Evolutionary conservation across 2,888 invertebrate genomes (phyloP), one percentile per base, ranked within the genome.

Genomic region (Meiosimyza platycephala): DNA sequence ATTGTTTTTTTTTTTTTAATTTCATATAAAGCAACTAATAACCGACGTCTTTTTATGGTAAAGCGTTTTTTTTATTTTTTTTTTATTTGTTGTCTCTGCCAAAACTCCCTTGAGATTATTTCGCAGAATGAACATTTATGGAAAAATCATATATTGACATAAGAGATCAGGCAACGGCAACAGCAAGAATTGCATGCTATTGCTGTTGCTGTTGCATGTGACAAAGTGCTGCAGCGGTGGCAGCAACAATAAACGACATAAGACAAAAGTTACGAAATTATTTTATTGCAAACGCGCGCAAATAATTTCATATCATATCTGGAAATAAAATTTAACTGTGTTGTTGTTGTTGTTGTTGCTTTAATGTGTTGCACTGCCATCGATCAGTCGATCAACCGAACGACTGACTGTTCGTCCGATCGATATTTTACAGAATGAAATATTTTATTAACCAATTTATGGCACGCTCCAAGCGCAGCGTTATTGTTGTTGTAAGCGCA

Each of bases 381-480:
- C 55, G 57, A 60, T 28, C 40, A 40, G 40, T 40, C 40, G 40
- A 28, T 40, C 40, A 9, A 40, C 9, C 40, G 9, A 7, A 40
- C 40, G 40, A 28, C 28, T 9, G 40, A 40, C 40, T 40, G 40
- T 9, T 40, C 59, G 59, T 22, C 22, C 55, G 68, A 69, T 50
- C 59, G 22, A 78, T 78, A 78, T 78, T 78, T 79, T 78, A 78
- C 77, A 77, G 77, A 80, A 78, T 77, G 78, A 77, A 78, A 79
- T 79, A 79, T 84, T 84, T 84, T 84, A 84, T 85, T 84, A 84
- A 81, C 80, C 84, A 85, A 84, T 85, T 85, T 84, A 84, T 85
- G 85, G 85, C 84, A 84, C 84, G 84, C 81, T 85, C 83, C 84
- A 76, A 75, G 51, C 68, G 57, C 48, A 47, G 50, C 60, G 60